Evolutionary conservation across 2,113 vertebrate species (phyloP), one percentile per base, ranked within the genome.

Genomic region (Lutjanus erythropterus): DNA sequence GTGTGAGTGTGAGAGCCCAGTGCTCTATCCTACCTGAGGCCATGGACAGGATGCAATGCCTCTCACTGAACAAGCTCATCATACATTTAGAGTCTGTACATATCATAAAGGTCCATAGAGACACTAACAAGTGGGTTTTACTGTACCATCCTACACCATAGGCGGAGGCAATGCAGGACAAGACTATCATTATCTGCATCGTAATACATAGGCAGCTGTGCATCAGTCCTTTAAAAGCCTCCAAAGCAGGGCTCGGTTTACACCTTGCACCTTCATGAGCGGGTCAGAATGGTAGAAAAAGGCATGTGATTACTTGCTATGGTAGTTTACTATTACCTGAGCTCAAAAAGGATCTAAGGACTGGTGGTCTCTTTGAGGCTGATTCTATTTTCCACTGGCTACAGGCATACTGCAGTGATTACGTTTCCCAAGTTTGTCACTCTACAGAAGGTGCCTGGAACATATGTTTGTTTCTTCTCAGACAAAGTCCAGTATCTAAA

Each of bases 351-450:
- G 19, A 25, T 71, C 6, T 70, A 66, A 60, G 23, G 33, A 16
- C 46, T 41, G 46, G 18, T 27, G 37, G 25, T 27, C 14, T 78
- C 15, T 71, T 42, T 49, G 35, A 61, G 42, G 41, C 61, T 69
- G 37, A 49, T 75, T 81, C 64, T 42, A 56, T 78, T 47, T 59
- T 75, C 49, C 18, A 50, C 15, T 42, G 21, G 67, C 23, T 27
- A 39, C 41, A 65, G 77, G 42, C 52, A 33, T n/a, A 42, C 18
- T 72, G 33, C 3, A 10, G 80, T 64, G 39, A 71, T 31, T 58
- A 27, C 27, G 44, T 41, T 52, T 81, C 1, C 55, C n/a, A 29
- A 64, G 59, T 50, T n/a, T n/a, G 47, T 66, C 52, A 60, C 52
- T 47, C 25, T 21, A 31, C 42, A 19, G 41, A 21, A 16, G 9